These are phyloP conservation scores for Xestia ashworthii DNA, from an alignment of 2,888 invertebrate genomes.

Conservation along the genomic window DNA sequence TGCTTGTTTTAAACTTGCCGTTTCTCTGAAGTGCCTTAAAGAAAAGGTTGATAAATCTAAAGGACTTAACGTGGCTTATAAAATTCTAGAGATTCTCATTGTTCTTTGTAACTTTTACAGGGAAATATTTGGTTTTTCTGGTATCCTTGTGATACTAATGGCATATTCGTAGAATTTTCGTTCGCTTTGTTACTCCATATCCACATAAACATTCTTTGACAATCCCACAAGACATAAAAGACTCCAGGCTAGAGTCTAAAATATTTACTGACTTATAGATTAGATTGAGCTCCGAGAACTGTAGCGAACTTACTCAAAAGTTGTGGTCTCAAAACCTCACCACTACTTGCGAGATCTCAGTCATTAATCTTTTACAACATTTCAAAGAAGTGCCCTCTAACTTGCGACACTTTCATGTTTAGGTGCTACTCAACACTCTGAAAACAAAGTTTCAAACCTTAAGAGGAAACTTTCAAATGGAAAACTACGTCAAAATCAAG, in stretches of 20 bases:
- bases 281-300: conserved; percentile 10
- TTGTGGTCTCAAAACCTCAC: conserved; percentile 42
- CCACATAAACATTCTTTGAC: background rate
- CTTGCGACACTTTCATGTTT: conserved; percentile 63
- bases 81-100: background rate
- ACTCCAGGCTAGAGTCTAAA: background rate
- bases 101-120: background rate
- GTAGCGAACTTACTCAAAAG: conserved; percentile 38
- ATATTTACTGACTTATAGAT: conserved; percentile 32
- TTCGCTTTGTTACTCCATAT: background rate
- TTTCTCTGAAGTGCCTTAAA: background rate
- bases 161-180: background rate
- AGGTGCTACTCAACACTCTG: conserved; percentile 61
- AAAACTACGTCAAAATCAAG: conserved; percentile 60
- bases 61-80: background rate
- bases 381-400: conserved; percentile 59
- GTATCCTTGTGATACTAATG: background rate
- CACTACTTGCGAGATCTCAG: conserved; percentile 36
- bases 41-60: background rate
- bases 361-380: conserved; percentile 65
- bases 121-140: background rate
- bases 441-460: conserved; percentile 61
- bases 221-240: background rate
- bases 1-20: no score
- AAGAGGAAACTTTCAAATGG: conserved; percentile 59